These are phyloP conservation scores for Aethes cnicana DNA, from an alignment of 2,888 invertebrate species.

Conservation along the genomic window DNA sequence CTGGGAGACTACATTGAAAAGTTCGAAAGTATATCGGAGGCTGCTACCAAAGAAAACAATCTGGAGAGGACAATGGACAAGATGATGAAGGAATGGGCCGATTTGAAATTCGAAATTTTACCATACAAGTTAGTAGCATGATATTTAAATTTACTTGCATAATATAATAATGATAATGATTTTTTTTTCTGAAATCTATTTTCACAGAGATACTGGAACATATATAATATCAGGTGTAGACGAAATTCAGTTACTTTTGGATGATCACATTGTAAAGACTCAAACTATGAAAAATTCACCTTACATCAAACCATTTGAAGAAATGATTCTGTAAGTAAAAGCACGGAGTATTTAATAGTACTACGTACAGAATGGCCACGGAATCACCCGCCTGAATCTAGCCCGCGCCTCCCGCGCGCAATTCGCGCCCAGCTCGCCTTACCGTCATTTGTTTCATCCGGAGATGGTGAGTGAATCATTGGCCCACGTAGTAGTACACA, in stretches of 20 bases:
- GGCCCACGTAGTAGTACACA: too few relatives aligned
- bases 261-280: conserved; percentile 97
- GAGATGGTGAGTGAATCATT: too few relatives aligned
- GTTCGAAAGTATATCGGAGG: conserved; percentile 95
- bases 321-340: conserved; percentile 87
- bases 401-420: too few relatives aligned
- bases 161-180: background rate
- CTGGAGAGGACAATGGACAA: conserved; percentile 93
- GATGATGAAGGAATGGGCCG: conserved; percentile 96
- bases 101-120: conserved; percentile 87
- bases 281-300: conserved; percentile 99
- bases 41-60: conserved; percentile 97
- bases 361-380: too few relatives aligned
- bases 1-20: conserved; percentile 93
- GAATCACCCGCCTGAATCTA: too few relatives aligned
- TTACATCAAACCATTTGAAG: conserved; percentile 97
- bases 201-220: conserved; percentile 91
- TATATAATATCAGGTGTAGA: conserved; percentile 94
- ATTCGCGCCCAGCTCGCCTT: too few relatives aligned
- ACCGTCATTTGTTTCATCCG: too few relatives aligned
- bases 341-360: too few relatives aligned
- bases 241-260: conserved; percentile 95
- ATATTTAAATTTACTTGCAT: background rate
- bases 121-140: conserved; percentile 83
- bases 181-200: too few relatives aligned